Evolutionary conservation across 2,888 invertebrate species (phyloP), one percentile per base, ranked within the genome.

Genomic region (Lapara coniferarum): DNA sequence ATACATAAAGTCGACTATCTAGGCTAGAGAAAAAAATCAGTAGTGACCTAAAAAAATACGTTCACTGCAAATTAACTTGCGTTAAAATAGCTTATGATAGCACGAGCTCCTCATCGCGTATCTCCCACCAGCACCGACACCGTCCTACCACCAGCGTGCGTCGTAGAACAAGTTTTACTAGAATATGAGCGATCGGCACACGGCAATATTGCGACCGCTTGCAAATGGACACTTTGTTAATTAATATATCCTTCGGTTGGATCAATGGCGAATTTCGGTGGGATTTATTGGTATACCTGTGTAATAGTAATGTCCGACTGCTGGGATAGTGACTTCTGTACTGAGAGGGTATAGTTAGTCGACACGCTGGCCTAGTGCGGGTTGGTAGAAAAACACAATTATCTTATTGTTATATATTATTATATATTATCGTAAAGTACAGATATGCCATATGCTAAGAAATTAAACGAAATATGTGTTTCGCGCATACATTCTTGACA

Each of bases 91-190:
- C 37, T 5, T 37, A 37, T 37, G 19, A 56, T 56, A 56, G 19
- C 13, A 25, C 25, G 46, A 59, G 37, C 59, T 44, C n/a, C 44
- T 10, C 44, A 16, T 19, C 16, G 59, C 53, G 37, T 63, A 69
- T 58, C 68, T 69, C 19, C n/a, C 10, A 7, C 10, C 10, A n/a
- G 0, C 0, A 19, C 14, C 13, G 63, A 67, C 57, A 68, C 71
- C 63, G 56, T 16, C 44, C 63, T 66, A 69, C 63, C 69, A 66
- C 37, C 70, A 71, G 72, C 78, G 72, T 83, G 81, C 81, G 82
- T 81, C 80, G 73, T 77, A 76, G 84, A 89, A 91, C 91, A 85
- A 89, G 92, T 91, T 91, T 84, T 79, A 82, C 85, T 76, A 78
- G 85, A 85, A 84, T 85, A 83, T 89, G 90, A 90, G 85, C 85